phyloP scores from a whole-genome alignment of 2,888 invertebrate genomes.

The Platynereis dumerilii region DNA sequence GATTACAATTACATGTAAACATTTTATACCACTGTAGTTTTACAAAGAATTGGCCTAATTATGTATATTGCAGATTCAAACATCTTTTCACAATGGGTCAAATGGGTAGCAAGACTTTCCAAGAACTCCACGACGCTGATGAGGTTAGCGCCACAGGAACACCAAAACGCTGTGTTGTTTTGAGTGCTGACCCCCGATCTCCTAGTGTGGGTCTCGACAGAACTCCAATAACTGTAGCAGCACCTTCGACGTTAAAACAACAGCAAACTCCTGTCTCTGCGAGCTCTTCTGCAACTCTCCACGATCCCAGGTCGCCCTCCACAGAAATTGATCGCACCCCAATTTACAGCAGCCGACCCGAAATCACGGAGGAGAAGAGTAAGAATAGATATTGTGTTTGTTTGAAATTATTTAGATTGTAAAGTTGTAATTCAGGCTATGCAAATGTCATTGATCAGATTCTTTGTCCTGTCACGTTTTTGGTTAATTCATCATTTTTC shows the following conservation, averaged over 20 bases:
- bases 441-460: too few species aligned
- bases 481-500: too few species aligned
- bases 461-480: too few species aligned
- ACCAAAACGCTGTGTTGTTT: not conserved
- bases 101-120: slow-evolving; percentile 1
- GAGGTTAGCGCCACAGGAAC: slow-evolving; percentile 43
- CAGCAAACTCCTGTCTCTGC: not conserved
- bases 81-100: slow-evolving; percentile 11
- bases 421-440: too few species aligned
- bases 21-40: too few species aligned
- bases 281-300: not conserved
- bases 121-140: slow-evolving; percentile 2
- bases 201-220: slow-evolving; percentile 6
- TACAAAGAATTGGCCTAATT: not conserved
- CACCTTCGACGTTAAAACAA: not conserved
- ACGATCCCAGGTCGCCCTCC: slow-evolving; percentile 32
- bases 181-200: slow-evolving; percentile 18
- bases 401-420: too few species aligned
- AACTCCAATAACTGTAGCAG: slow-evolving; percentile 16
- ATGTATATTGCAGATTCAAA: not conserved
- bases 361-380: not conserved
- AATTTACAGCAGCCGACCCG: slow-evolving; percentile 14
- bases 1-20: too few species aligned
- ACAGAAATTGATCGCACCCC: slow-evolving; percentile 28
- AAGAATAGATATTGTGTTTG: not conserved